Evolutionary conservation across 2,888 invertebrate species (phyloP).

Genomic region (Oxyteleia sp.): DNA sequence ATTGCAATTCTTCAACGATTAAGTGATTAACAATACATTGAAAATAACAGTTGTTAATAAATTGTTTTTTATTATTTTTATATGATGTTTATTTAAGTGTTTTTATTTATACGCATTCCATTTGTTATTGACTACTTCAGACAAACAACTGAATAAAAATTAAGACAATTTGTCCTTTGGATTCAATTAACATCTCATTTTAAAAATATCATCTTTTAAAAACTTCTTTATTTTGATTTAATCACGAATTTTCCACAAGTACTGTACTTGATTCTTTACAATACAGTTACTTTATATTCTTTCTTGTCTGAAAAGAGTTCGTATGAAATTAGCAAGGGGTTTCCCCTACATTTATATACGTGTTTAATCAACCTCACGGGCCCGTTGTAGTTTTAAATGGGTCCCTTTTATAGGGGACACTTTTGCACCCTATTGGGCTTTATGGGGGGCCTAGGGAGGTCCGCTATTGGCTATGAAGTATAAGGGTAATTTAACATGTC

Average conservation of each 20-base stretch:
- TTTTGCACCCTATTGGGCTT: slow-evolving; percentile 52
- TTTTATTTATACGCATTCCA: too few relatives aligned
- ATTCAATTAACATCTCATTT: neutral
- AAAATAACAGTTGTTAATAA: too few relatives aligned
- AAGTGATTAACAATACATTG: too few relatives aligned
- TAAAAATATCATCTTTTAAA: slow-evolving; percentile 1
- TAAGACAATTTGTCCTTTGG: neutral
- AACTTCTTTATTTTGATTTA: slow-evolving; percentile 31
- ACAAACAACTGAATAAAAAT: too few relatives aligned
- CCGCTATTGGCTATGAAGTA: slow-evolving; percentile 11
- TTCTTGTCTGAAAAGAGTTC: slow-evolving; percentile 13
- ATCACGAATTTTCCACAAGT: slow-evolving; percentile 2
- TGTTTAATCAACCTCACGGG: slow-evolving; percentile 54
- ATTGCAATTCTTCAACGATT: too few relatives aligned
- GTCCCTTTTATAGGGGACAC: slow-evolving; percentile 35
- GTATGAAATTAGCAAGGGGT: slow-evolving; percentile 51
- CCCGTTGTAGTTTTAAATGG: slow-evolving; percentile 46
- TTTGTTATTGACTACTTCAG: too few relatives aligned
- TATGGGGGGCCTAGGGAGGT: slow-evolving; percentile 8
- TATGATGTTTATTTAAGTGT: too few relatives aligned
- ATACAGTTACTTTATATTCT: slow-evolving; percentile 42
- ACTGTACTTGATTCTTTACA: slow-evolving; percentile 41
- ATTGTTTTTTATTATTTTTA: too few relatives aligned
- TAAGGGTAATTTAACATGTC: slow-evolving; percentile 50
- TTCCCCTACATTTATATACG: slow-evolving; percentile 22